These are phyloP conservation scores for Mnemiopsis leidyi DNA, from an alignment of 37 sponge, comb jelly and placozoan species.

Conservation along the genomic window DNA sequence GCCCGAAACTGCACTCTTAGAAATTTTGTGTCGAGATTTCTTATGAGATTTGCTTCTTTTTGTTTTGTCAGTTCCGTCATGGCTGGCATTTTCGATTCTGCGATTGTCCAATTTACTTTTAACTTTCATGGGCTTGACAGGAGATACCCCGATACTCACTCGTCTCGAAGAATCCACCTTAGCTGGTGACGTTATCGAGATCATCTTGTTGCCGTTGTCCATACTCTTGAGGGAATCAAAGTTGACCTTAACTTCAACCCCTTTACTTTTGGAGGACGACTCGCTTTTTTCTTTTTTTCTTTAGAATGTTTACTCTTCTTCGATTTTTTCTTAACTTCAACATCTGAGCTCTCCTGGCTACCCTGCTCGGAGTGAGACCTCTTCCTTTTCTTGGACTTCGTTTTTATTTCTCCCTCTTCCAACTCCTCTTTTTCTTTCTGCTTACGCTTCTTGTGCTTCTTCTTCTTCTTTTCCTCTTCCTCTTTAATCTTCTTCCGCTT, in stretches of 20 bases:
- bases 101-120: conserved; percentile 17
- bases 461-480: conserved; percentile 39
- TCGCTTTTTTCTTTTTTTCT: not conserved
- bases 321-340: not conserved
- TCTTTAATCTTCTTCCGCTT: conserved; percentile 43
- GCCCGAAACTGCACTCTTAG: conserved; percentile 35
- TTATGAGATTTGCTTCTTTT: conserved; percentile 14
- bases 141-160: conserved; percentile 2
- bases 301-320: conserved; percentile 56
- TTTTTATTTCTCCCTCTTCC: conserved; percentile 23
- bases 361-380: not conserved
- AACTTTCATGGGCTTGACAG: not conserved
- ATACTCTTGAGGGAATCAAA: not conserved
- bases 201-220: conserved; percentile 5
- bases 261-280: not conserved
- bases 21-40: conserved; percentile 2
- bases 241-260: conserved; percentile 34
- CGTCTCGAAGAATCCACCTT: not conserved
- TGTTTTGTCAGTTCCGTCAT: not conserved
- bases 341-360: conserved; percentile 34
- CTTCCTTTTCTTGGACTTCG: conserved; percentile 23
- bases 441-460: conserved; percentile 39
- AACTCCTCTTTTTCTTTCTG: conserved; percentile 4
- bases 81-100: not conserved
- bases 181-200: conserved; percentile 9